These are phyloP conservation scores for Orycteropus afer DNA, from an alignment of 2,113 vertebrate species.

Conservation along the genomic window DNA sequence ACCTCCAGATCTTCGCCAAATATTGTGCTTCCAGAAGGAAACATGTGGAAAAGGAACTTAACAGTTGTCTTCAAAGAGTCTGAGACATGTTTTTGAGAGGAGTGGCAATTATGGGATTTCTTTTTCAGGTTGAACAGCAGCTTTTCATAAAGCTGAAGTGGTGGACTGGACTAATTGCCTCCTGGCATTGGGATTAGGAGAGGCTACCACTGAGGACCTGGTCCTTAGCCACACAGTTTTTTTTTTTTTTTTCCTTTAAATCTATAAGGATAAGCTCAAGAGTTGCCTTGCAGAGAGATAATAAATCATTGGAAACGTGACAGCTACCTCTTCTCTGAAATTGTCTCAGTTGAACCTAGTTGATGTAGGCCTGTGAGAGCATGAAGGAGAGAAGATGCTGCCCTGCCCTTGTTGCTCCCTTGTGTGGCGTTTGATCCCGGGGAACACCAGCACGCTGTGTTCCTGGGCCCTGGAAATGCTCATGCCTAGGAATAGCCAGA, in stretches of 20 bases:
- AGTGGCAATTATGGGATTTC: not conserved
- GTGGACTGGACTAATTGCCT: not conserved
- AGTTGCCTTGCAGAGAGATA: not conserved
- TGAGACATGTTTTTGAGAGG: constrained; percentile 10
- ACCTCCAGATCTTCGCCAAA: not conserved
- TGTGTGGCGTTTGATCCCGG: not conserved
- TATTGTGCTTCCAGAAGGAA: not conserved
- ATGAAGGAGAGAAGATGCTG: not conserved
- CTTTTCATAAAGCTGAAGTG: constrained; percentile 9
- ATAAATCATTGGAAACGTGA: not conserved
- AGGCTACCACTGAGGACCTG: not conserved
- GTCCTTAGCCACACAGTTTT: not conserved
- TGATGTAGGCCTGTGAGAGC: not conserved
- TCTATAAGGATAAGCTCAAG: not conserved
- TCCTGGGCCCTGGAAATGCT: not conserved
- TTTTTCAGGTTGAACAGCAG: constrained; percentile 34
- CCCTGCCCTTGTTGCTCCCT: not conserved
- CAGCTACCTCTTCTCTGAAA: not conserved
- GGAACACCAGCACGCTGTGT: not conserved
- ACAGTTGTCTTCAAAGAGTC: not conserved
- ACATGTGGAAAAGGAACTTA: constrained; percentile 1
- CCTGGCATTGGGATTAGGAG: not conserved
- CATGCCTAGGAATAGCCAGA: not conserved
- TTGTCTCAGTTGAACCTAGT: not conserved
- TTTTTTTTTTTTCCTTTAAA: not conserved